Evolutionary conservation across 2,888 invertebrate genomes (phyloP).

Genomic region (Trissoscelio sp.): DNA sequence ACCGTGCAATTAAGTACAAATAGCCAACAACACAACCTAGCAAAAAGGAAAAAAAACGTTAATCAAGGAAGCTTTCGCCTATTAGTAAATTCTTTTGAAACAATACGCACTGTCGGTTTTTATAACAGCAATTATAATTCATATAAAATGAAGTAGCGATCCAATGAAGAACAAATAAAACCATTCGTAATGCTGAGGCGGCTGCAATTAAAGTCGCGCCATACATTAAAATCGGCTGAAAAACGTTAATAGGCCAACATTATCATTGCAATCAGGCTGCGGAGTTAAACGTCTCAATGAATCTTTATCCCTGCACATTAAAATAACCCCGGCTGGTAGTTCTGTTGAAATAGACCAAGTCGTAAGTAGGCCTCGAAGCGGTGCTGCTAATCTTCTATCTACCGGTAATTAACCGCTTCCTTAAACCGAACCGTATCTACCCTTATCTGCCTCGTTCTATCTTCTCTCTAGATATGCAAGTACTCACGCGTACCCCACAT

Average conservation of each 20-base stretch:
- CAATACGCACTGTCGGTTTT: slow-evolving; percentile 12
- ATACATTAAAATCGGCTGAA: slow-evolving; percentile 40
- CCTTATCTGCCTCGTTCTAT: slow-evolving; percentile 76
- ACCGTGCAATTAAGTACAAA: neutral
- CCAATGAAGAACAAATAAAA: slow-evolving; percentile 33
- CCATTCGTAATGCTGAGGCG: slow-evolving; percentile 10
- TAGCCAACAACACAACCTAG: neutral
- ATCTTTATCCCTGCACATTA: slow-evolving; percentile 61
- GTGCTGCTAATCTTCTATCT: slow-evolving; percentile 74
- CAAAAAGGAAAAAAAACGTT: neutral
- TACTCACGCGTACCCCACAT: slow-evolving; percentile 62
- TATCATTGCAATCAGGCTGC: slow-evolving; percentile 49
- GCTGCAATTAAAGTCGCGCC: slow-evolving; percentile 40
- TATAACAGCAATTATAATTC: slow-evolving; percentile 24
- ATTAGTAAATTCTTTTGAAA: slow-evolving; percentile 34
- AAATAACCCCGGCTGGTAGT: slow-evolving; percentile 48
- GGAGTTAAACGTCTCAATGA: slow-evolving; percentile 64
- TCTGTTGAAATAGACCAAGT: slow-evolving; percentile 65
- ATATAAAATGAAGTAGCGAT: slow-evolving; percentile 17
- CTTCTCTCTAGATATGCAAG: slow-evolving; percentile 68
- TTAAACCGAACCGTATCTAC: slow-evolving; percentile 79
- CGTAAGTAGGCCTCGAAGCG: slow-evolving; percentile 67
- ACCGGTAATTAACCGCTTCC: slow-evolving; percentile 81
- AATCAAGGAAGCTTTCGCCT: slow-evolving; percentile 18
- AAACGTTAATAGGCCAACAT: slow-evolving; percentile 56